Conservation (phyloP, 2,797 vertebrate genomes). For the Enteromius afrohamiltoni region DNA sequence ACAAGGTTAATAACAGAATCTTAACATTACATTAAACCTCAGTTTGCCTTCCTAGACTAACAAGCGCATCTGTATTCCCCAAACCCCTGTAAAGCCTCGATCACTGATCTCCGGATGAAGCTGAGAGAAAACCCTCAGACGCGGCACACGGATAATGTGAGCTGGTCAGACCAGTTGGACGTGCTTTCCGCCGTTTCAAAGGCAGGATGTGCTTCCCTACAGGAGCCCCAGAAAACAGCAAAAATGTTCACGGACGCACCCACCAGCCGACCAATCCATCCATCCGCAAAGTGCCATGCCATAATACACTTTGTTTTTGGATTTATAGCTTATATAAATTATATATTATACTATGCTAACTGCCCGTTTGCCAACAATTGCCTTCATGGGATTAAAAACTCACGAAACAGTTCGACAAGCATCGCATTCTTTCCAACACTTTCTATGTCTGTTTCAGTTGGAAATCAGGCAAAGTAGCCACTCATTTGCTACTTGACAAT, state of each 20-base stretch:
- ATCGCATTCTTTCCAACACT: not conserved
- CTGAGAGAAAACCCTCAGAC: not conserved
- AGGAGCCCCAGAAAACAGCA: conserved; percentile 26
- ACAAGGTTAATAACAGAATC: not conserved
- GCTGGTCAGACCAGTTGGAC: conserved; percentile 36
- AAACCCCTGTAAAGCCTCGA: not conserved
- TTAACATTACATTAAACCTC: not conserved
- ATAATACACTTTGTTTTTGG: not conserved
- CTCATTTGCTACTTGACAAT: not conserved
- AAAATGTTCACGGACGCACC: not conserved
- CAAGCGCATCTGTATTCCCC: not conserved
- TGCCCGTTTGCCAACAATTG: not conserved
- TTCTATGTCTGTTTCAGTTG: not conserved
- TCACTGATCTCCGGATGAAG: conserved; percentile 3
- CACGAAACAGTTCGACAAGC: not conserved
- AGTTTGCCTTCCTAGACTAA: not conserved
- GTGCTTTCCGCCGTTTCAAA: conserved; percentile 38
- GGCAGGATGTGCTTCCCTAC: conserved; percentile 47
- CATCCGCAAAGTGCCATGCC: not conserved
- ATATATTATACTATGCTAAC: not conserved
- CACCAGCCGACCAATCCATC: not conserved
- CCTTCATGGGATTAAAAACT: not conserved
- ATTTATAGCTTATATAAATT: too few species aligned
- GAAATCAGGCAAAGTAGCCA: not conserved
- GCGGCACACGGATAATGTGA: not conserved